A percentile compares a stretch with the other conserved stretches of the same genome.
Conservation (phyloP, 2,797 vertebrate genomes). For the Miopithecus talapoin region DNA sequence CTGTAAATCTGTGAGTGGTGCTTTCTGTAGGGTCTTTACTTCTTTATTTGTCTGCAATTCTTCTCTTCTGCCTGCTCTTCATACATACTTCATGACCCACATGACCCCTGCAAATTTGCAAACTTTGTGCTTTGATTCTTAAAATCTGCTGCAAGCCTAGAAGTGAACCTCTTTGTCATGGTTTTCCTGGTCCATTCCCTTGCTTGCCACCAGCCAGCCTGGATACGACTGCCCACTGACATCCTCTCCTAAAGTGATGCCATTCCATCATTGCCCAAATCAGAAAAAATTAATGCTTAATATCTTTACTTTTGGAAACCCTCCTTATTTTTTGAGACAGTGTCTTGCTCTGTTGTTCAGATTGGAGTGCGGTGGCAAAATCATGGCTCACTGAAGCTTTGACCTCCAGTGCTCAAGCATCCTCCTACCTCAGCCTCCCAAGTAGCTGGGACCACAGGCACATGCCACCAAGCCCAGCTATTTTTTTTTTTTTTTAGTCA, state of each 20-base stretch:
- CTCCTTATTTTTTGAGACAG: too few relatives aligned
- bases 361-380: too few relatives aligned
- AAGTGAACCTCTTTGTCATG: rapidly evolving
- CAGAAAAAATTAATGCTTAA: not conserved
- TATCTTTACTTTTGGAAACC: not conserved
- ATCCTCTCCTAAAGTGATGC: rapidly evolving
- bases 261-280: not conserved
- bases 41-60: not conserved
- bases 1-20: not conserved
- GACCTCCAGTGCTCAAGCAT: not conserved
- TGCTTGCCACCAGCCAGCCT: rapidly evolving
- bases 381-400: too few relatives aligned
- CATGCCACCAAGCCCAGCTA: not conserved
- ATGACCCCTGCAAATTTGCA: too few relatives aligned
- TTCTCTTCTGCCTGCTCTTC: not conserved
- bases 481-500: not conserved
- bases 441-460: not conserved
- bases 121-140: not conserved
- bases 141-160: not conserved
- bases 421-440: not conserved
- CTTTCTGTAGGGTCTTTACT: rapidly evolving
- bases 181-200: rapidly evolving
- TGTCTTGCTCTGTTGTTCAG: too few relatives aligned
- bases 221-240: rapidly evolving
- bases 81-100: not conserved